Evolutionary conservation across 2,888 invertebrate species (phyloP), one percentile per base, ranked within the genome.

Genomic region (Acleris cristana): DNA sequence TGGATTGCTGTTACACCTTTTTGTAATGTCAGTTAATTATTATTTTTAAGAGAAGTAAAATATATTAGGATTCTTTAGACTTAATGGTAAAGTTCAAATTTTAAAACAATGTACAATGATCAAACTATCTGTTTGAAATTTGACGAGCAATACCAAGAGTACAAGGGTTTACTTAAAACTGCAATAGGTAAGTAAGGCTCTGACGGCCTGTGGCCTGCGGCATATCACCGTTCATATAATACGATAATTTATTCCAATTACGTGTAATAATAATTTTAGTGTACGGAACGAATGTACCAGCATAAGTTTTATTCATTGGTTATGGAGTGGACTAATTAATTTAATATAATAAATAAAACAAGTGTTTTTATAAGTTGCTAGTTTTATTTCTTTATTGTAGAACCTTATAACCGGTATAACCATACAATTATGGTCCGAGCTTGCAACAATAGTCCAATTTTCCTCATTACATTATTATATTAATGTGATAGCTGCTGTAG

Each of bases 311-410:
- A 82, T 83, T 81, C 74, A 81, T 85, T 86, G 83, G 80, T 86
- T 88, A 87, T 79, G 83, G 85, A 87, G 82, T 87, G 87, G 76
- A 87, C 75, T 89, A 84, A 87, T 85, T 84, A 81, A 81, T 81
- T 78, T 65, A 73, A 74, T 73, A 73, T 74, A 73, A 73, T 71
- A 65, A 76, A 76, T 76, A 77, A 74, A 78, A 71, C 73, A 76
- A 75, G 76, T 80, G 79, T 80, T 80, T 71, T 79, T 78, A 40
- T 40, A 40, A 40, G 4, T 14, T 40, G 14, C 3, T 0, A 40
- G 14, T 40, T 14, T 40, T 40, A 40, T 40, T 40, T 40, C 40
- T 40, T 14, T 14, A 40, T 14, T 40, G 10, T 34, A 34, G 34
- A 34, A 40, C 40, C 34, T 0, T 34, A 12, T 34, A 34, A 3